Evolutionary conservation across 1,140 invertebrate species (phyloP).

Genomic region (Brachionus koreanus): DNA sequence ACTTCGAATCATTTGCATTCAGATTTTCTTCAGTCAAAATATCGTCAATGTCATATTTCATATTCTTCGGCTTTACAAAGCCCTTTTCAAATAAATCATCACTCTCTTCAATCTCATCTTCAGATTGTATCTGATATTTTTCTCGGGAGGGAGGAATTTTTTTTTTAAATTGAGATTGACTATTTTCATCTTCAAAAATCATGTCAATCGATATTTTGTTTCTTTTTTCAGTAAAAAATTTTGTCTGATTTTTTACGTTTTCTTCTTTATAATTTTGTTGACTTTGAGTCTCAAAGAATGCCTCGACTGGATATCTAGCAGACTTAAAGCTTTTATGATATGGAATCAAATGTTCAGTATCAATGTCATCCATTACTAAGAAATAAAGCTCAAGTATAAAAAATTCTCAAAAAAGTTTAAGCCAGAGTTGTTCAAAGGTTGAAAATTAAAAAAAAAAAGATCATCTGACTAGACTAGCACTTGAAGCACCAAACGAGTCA

Average conservation of each 20-base stretch:
- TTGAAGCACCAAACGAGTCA: no score
- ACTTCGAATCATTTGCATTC: background rate
- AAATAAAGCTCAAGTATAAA: background rate
- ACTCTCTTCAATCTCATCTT: conserved; percentile 11
- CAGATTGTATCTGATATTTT: background rate
- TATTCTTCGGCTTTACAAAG: background rate
- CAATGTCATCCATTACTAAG: background rate
- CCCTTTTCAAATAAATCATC: background rate
- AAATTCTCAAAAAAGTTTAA: no score
- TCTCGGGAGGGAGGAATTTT: no score
- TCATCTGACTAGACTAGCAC: no score
- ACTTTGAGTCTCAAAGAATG: background rate
- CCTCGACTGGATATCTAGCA: background rate
- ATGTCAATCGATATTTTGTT: background rate
- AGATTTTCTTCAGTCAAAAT: background rate
- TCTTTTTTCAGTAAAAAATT: background rate
- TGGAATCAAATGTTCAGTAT: background rate
- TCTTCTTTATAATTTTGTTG: background rate
- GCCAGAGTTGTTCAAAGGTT: no score
- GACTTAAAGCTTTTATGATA: background rate
- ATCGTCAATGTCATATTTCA: background rate
- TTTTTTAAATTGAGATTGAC: background rate
- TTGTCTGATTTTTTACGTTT: background rate
- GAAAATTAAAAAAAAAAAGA: no score
- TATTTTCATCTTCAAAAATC: background rate